Percentiles rank a stretch among this genome's conserved stretches.
Conservation (phyloP, 2,113 vertebrate species). For the Cisticola juncidis region DNA sequence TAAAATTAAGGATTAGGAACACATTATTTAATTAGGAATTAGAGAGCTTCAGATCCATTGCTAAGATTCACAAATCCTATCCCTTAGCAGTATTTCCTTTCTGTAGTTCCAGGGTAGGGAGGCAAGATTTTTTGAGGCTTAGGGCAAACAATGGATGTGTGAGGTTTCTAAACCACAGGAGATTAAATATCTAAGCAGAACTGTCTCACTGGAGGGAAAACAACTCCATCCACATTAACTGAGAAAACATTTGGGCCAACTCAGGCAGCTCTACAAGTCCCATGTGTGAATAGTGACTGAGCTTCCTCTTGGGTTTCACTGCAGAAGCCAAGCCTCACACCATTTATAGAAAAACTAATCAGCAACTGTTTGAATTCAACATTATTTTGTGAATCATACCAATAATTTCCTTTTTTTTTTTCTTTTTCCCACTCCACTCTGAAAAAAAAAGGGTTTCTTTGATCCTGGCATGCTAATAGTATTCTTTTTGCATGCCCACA, state of each 20-base stretch:
- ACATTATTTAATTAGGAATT: not conserved
- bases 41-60: not conserved
- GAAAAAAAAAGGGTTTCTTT: not conserved
- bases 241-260: not conserved
- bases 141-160: not conserved
- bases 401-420: not conserved
- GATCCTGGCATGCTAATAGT: not conserved
- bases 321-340: not conserved
- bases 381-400: not conserved
- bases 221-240: not conserved
- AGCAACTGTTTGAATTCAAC: not conserved
- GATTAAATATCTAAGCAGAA: not conserved
- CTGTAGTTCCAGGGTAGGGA: not conserved
- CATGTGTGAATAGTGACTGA: not conserved
- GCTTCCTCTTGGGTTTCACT: not conserved
- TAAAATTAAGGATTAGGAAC: not conserved
- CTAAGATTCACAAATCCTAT: not conserved
- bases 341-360: not conserved
- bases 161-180: not conserved
- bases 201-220: not conserved
- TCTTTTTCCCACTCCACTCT: not conserved
- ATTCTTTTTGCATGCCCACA: not conserved
- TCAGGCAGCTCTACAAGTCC: rapidly evolving
- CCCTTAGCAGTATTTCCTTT: not conserved
- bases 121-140: not conserved